phyloP scores from a whole-genome alignment of 2,113 vertebrate genomes.

The Myocastor coypus region DNA sequence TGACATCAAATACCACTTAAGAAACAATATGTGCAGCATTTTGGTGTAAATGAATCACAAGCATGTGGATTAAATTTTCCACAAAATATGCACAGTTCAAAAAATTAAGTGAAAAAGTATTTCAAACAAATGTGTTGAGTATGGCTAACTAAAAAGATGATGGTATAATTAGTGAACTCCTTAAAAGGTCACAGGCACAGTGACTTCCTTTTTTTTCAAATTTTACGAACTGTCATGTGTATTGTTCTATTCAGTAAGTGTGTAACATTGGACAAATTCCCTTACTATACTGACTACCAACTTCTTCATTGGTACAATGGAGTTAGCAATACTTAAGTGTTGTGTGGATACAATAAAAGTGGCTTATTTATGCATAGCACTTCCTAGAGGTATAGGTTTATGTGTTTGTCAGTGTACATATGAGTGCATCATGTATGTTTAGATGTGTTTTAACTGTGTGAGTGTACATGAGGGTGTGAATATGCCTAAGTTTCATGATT shows the following conservation, averaged over 20 bases:
- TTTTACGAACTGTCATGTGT: background rate
- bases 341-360: slow-evolving; percentile 20
- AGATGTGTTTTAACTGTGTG: background rate
- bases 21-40: slow-evolving; percentile 59
- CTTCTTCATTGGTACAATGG: background rate
- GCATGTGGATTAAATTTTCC: slow-evolving; percentile 68
- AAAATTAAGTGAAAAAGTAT: slow-evolving; percentile 66
- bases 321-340: background rate
- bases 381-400: background rate
- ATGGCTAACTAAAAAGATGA: slow-evolving; percentile 45
- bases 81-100: slow-evolving; percentile 68
- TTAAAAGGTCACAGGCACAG: slow-evolving; percentile 36
- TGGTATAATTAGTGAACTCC: slow-evolving; percentile 60
- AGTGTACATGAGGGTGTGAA: background rate
- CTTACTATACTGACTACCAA: background rate
- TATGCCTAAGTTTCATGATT: background rate
- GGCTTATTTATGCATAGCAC: background rate
- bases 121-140: slow-evolving; percentile 63
- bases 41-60: slow-evolving; percentile 67
- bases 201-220: slow-evolving; percentile 33
- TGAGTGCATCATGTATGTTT: background rate
- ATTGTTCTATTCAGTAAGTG: slow-evolving; percentile 13
- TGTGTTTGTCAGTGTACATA: background rate
- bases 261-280: background rate
- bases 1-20: slow-evolving; percentile 69